Base-by-base conservation (phyloP, 1,140 invertebrate genomes). In the Hyposmocoma kahamanoa region DNA sequence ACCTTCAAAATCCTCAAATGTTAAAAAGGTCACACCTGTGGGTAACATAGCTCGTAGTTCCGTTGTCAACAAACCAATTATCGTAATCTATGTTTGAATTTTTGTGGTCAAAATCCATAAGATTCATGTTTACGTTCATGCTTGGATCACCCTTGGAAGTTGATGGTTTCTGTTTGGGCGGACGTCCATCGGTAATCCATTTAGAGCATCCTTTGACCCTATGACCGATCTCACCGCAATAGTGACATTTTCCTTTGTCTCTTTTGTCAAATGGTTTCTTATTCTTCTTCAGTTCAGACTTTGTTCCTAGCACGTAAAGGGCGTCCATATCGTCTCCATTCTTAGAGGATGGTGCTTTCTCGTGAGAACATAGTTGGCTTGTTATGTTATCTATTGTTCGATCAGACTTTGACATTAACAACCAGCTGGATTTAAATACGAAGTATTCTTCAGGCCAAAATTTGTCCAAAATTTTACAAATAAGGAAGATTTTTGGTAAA, bases 401-500 rank as follows among this genome's bases (percentile, higher is more conserved):
- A 13, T 34, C 30, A 6, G 4, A n/a, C 30, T 34, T 34, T 3
- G 4, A 6, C 13, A 34, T 34, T 13, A 34, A 13, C 4, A 55
- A 10, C 55, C 56, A 62, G 46, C 51, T 62, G 1, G 47, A 51
- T 47, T 48, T 53, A 26, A 62, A 62, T 1, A 22, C 4, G 22
- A 54, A 59, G 24, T 45, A 59, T 10, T 6, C 3, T 28, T 59
- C 51, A 17, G 32, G 32, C 15, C n/a, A n/a, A n/a, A 59, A 21
- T 9, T 46, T 50, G 9, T 53, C 56, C 11, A 59, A n/a, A 36
- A 54, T 50, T 36, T 59, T 58, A 36, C 51, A 55, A 22, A 59
- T 59, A 18, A 62, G 26, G 8, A 58, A 47, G n/a, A 59, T 22
- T 5, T 55, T 49, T 9, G 48, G 59, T 22, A 62, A 9, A 9